Evolutionary conservation across 2,797 vertebrate genomes (phyloP), one percentile per base, ranked within the genome.

Genomic region (Tarsius wallacei): DNA sequence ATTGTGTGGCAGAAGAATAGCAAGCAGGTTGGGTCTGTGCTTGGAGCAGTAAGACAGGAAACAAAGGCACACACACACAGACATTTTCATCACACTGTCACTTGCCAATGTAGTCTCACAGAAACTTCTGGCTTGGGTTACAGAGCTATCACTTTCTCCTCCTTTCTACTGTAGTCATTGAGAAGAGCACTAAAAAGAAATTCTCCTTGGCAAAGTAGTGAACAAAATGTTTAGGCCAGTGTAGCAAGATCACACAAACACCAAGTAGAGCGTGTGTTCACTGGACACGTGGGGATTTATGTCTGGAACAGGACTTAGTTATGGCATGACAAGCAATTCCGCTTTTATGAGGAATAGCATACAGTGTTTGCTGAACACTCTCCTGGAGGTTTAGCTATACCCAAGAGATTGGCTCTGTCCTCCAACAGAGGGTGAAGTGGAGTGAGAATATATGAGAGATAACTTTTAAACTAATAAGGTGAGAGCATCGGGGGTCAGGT

Each of bases 61-160:
- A 97, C 88, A 91, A 94, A 96, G 84, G 33, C 86, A 68, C 19
- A 42, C 22, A 17, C 76, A 59, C 87, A 51, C 22, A 53, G 91
- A 84, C 66, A 80, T 33, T 93, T 77, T 57, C 68, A 36, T 93
- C 66, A 31, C 49, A 11, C 61, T 84, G 87, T 68, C 73, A 26
- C 63, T 97, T 76, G 76, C 70, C 82, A 26, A 8, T 28, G n/a
- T 47, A 15, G 96, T 87, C 42, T 73, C 61, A 61, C 66, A 63
- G 87, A 77, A 97, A 61, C 76, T 47, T 77, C 85, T 89, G 89
- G 87, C 77, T 96, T 96, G 83, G 57, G 77, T 98, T 97, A 87
- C 94, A 96, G 73, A 90, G 95, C 77, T 83, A 96, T 78, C 91
- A 31, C 82, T 96, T 84, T 96, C 96, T 90, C 63, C 22, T 76